Base-by-base conservation (phyloP, 1,140 invertebrate species). In the Heliothis subflexa region DNA sequence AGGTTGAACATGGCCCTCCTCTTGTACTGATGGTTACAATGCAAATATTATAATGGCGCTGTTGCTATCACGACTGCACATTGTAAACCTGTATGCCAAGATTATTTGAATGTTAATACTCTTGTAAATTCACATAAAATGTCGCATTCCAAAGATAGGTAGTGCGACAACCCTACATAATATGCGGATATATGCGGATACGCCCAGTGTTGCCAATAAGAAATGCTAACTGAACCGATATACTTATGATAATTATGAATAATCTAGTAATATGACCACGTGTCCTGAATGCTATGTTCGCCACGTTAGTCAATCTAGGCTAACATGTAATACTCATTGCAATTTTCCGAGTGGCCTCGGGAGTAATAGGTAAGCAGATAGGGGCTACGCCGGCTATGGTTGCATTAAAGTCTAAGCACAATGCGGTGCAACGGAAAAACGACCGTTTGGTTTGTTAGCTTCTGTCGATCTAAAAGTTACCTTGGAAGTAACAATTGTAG, bases 301-400 rank as follows among this genome's bases (percentile, higher is more conserved):
- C 21, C 10, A 61, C 18, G 72, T 61, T 74, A 14, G 71, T 59
- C 55, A 64, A 78, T 78, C 77, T 78, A 78, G 68, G 47, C 54
- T 72, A 72, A 54, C 57, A 71, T 64, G 45, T 72, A 72, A 68
- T 57, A 77, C 45, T 50, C 73, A 68, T 54, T 72, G 68, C 77
- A 52, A 78, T 78, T 78, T 78, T 72, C 68, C 55, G 49, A 72
- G 50, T 54, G 66, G 52, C 74, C 74, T 77, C 74, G 72, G 57
- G 52, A 52, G 57, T 50, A 33, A 52, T 61, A 50, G 10, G n/a
- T 40, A 25, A 21, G 33, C 59, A 33, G 55, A 25, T 72, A 40
- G 71, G 71, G 40, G 40, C 54, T 47, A 49, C 25, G 40, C 25
- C 49, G 68, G 21, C 21, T 52, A 28, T 25, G 28, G 47, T 70